phyloP scores from a whole-genome alignment of 64 coral and sea anemone species.

The Astreopora myriophthalma region DNA sequence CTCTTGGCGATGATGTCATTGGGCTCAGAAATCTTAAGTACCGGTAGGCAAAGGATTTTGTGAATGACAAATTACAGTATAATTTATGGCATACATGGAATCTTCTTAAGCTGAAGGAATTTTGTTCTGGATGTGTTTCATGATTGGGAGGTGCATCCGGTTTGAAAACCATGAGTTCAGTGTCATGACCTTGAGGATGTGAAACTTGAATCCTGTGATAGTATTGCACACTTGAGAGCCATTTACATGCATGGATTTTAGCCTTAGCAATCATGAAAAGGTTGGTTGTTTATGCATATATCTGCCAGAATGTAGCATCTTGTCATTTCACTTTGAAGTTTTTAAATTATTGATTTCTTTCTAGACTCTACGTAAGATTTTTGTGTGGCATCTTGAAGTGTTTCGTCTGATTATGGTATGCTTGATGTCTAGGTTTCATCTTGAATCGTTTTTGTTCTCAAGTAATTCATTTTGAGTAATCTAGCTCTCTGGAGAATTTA shows the following conservation, averaged over 20 bases:
- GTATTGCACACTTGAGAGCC: neutral
- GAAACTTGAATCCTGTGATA: conserved; percentile 29
- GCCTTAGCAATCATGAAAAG: neutral
- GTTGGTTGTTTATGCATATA: neutral
- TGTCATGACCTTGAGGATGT: conserved; percentile 42
- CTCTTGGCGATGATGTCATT: neutral
- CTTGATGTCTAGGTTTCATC: neutral
- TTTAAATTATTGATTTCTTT: neutral
- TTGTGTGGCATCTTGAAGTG: neutral
- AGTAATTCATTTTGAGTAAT: neutral
- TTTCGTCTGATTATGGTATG: neutral
- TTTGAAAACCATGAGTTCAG: neutral
- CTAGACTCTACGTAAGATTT: neutral
- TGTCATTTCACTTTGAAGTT: neutral
- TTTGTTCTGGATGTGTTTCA: neutral
- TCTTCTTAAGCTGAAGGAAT: neutral
- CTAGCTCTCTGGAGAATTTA: neutral
- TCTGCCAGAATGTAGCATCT: neutral
- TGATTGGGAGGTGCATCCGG: neutral
- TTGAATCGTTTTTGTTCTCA: neutral
- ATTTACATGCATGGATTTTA: neutral
- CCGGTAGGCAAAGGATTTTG: neutral
- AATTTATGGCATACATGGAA: neutral
- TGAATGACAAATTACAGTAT: neutral
- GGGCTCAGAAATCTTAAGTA: neutral